phyloP scores from a whole-genome alignment of 2,888 invertebrate species.

The Apomyelois bistriatella region DNA sequence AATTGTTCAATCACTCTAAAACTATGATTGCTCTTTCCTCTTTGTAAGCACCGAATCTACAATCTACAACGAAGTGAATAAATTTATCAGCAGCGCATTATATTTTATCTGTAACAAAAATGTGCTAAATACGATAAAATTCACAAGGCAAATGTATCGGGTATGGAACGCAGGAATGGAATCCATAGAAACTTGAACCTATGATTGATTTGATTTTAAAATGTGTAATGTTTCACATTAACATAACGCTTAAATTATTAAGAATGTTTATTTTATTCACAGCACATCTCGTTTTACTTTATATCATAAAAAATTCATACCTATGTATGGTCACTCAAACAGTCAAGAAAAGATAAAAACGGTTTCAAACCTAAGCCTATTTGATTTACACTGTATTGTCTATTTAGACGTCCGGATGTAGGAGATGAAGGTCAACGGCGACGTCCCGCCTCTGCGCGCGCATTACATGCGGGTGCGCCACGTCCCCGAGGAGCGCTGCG shows the following conservation, averaged over 20 bases:
- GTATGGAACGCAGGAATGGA: too few relatives aligned
- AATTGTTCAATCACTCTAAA: conserved; percentile 37
- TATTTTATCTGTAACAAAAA: conserved; percentile 18
- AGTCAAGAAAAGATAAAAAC: background rate
- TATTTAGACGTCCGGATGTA: conserved; percentile 66
- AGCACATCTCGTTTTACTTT: background rate
- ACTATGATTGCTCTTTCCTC: conserved; percentile 48
- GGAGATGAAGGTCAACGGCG: conserved; percentile 68
- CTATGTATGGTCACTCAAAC: background rate
- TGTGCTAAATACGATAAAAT: background rate
- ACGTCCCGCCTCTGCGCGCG: conserved; percentile 66
- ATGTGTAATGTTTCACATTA: too few relatives aligned
- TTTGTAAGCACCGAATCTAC: conserved; percentile 54
- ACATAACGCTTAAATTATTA: background rate
- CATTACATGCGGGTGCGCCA: conserved; percentile 37
- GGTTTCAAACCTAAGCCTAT: conserved; percentile 6
- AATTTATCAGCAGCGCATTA: conserved; percentile 32
- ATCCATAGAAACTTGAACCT: too few relatives aligned
- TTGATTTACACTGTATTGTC: conserved; percentile 3
- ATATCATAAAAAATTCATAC: background rate
- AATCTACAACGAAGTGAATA: background rate
- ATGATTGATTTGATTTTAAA: too few relatives aligned
- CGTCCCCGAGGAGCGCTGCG: conserved; percentile 62
- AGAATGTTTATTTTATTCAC: background rate
- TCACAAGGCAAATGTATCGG: too few relatives aligned